Percentiles rank a stretch among this genome's conserved stretches.
These are phyloP conservation scores for Selene dorsalis DNA, from an alignment of 2,797 vertebrate genomes.

Conservation along the genomic window DNA sequence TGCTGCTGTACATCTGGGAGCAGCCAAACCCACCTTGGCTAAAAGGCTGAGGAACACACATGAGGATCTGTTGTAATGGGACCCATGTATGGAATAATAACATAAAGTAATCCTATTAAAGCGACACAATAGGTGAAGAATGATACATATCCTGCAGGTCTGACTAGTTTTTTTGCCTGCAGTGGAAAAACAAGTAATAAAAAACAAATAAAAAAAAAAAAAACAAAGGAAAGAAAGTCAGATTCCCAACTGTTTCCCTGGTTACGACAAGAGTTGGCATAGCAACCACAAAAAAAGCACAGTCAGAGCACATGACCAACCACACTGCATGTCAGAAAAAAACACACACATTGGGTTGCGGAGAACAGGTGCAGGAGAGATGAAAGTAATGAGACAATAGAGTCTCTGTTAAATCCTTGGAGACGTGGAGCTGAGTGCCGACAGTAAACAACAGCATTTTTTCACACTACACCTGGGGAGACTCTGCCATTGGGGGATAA, in stretches of 20 bases:
- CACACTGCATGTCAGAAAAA: slow-evolving; percentile 27
- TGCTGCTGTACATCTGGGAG: slow-evolving; percentile 93
- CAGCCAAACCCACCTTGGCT: slow-evolving; percentile 91
- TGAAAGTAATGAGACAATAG: slow-evolving; percentile 32
- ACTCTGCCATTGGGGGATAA: slow-evolving; percentile 40
- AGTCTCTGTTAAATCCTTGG: slow-evolving; percentile 28
- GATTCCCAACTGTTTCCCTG: slow-evolving; percentile 30
- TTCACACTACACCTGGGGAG: slow-evolving; percentile 43
- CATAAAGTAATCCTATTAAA: neutral
- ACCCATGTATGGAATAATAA: neutral
- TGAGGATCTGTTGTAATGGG: neutral
- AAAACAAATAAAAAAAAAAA: neutral
- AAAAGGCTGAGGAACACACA: slow-evolving; percentile 77
- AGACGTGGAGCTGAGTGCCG: slow-evolving; percentile 35
- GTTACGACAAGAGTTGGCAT: slow-evolving; percentile 52
- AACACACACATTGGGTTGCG: slow-evolving; percentile 26
- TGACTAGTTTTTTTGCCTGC: neutral
- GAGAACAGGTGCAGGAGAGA: slow-evolving; percentile 40
- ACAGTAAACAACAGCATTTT: slow-evolving; percentile 50
- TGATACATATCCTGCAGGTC: neutral
- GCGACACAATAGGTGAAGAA: neutral
- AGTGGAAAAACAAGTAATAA: neutral
- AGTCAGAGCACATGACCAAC: slow-evolving; percentile 27
- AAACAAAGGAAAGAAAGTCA: slow-evolving; percentile 12
- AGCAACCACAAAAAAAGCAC: slow-evolving; percentile 45